Base-by-base conservation (phyloP, 2,888 invertebrate genomes). In the Melieria picta region DNA sequence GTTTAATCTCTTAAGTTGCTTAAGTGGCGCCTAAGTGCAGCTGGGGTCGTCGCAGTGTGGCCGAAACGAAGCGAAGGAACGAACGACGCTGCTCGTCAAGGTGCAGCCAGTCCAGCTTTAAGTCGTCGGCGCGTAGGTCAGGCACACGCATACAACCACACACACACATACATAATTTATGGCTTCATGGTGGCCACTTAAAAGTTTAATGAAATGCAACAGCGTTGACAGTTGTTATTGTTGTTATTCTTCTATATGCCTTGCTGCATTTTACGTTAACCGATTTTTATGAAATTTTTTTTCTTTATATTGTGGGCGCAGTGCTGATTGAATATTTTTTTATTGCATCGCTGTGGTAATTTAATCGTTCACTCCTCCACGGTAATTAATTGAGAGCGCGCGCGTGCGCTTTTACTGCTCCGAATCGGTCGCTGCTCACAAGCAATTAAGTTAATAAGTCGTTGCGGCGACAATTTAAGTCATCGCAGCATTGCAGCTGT, bases 11-110 rank as follows among this genome's bases (percentile, higher is more conserved):
- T 80, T 79, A 79, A 80, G 80, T 81, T 77, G 80, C 70, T 81
- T 80, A 82, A 83, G 83, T 83, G 83, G 83, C 83, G 83, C 83
- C 83, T 82, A 80, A 72, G 71, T 71, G 73, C 76, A 76, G 78
- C 75, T 75, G 72, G 60, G 70, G 71, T 61, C 63, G 60, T 52
- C 60, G 42, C 62, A 43, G 45, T 42, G 45, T 47, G 58, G 45
- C 30, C 3, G 30, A 30, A 30, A 30, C 3, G 30, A 30, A 30
- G 30, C 30, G 2, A 30, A 30, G 2, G 30, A 30, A 30, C 30
- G 30, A 30, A 30, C 30, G 3, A 30, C 30, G 30, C 30, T 30
- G 30, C 30, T 30, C 30, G 3, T 30, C 30, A 30, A 30, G 30
- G 30, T 30, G 30, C 30, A 30, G 30, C 30, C 2, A 30, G 2